Evolutionary conservation across 2,888 invertebrate genomes (phyloP).

Genomic region (Apodemia hepburni): DNA sequence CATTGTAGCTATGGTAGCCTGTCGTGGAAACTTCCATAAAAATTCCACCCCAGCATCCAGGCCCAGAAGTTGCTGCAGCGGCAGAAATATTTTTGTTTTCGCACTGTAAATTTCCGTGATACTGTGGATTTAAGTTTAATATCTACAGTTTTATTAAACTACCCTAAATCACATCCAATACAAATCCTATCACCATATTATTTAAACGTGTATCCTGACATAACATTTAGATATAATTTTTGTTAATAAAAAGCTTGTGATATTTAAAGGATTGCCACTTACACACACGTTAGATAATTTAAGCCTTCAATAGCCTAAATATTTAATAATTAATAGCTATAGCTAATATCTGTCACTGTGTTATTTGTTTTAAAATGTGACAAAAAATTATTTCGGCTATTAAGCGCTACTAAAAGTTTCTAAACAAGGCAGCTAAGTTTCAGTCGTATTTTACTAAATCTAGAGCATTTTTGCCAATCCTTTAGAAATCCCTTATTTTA

Average conservation of each 20-base stretch:
- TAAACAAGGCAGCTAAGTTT: conserved; percentile 22
- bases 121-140: neutral
- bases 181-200: neutral
- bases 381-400: neutral
- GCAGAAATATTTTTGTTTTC: neutral
- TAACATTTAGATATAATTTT: conserved; percentile 3
- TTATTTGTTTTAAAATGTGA: neutral
- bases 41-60: neutral
- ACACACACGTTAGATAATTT: neutral
- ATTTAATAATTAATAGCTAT: neutral
- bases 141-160: neutral
- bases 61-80: neutral
- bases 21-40: conserved; percentile 7
- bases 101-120: neutral
- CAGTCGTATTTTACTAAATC: conserved; percentile 28
- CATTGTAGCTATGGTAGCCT: neutral
- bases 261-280: conserved; percentile 48
- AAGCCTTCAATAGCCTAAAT: neutral
- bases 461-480: conserved; percentile 42
- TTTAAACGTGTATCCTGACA: neutral
- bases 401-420: neutral
- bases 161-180: neutral
- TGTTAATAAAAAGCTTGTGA: conserved; percentile 25
- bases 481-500: conserved; percentile 42
- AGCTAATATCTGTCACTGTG: neutral